Evolutionary conservation across 2,113 vertebrate genomes (phyloP).

Genomic region (Pygoscelis adeliae): DNA sequence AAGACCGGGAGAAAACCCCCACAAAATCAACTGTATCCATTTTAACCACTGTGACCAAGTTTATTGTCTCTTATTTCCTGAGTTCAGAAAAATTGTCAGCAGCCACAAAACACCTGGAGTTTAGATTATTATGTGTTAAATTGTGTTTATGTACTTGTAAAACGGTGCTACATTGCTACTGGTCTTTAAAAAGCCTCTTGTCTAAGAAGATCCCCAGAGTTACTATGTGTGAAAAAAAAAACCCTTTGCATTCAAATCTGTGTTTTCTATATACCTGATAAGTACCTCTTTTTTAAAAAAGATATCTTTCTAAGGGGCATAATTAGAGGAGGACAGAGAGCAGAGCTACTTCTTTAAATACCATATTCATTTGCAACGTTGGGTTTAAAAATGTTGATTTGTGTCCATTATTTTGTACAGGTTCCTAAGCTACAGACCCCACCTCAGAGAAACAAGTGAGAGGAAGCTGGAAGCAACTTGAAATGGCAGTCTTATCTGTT

Average conservation of each 20-base stretch:
- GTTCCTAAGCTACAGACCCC: not conserved
- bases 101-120: slow-evolving; percentile 49
- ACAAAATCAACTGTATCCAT: slow-evolving; percentile 25
- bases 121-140: slow-evolving; percentile 40
- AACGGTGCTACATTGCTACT: not conserved
- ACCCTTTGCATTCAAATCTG: not conserved
- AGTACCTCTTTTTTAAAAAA: not conserved
- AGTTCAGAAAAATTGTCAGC: slow-evolving; percentile 23
- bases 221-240: not conserved
- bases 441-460: not conserved
- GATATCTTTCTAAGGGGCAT: not conserved
- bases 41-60: not conserved
- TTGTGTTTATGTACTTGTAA: slow-evolving; percentile 54
- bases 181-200: slow-evolving; percentile 7
- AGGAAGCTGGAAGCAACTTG: not conserved
- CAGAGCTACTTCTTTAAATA: not conserved
- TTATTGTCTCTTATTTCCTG: slow-evolving; percentile 14
- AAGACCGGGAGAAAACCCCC: not conserved
- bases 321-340: not conserved
- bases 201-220: not conserved
- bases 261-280: not conserved
- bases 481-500: not conserved
- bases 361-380: not conserved
- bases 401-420: not conserved
- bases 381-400: not conserved